These are phyloP conservation scores for Omphaloscelis lunosa DNA, from an alignment of 2,888 invertebrate genomes.

Conservation along the genomic window DNA sequence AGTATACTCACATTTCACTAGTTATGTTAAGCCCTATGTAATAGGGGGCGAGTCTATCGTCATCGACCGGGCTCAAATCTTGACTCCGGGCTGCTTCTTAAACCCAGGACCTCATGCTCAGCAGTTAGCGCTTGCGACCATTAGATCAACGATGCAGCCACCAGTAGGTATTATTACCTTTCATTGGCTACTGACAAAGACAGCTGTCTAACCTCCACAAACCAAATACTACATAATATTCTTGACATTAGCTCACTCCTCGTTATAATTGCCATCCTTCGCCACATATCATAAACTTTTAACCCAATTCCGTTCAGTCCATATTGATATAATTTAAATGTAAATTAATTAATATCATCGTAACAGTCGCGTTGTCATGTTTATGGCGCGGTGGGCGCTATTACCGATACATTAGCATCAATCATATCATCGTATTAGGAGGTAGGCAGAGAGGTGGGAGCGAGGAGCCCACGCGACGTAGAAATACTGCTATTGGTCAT, in stretches of 20 bases:
- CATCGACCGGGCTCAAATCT: no score
- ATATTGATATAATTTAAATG: conserved; percentile 56
- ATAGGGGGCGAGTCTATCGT: no score
- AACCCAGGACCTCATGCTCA: background rate
- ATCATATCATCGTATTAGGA: conserved; percentile 55
- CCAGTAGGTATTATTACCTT: background rate
- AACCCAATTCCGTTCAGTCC: conserved; percentile 41
- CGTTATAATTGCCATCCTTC: conserved; percentile 17
- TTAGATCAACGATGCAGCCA: no score
- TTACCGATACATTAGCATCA: conserved; percentile 30
- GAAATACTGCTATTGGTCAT: conserved; percentile 40
- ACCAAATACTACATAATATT: background rate
- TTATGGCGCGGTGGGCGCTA: conserved; percentile 52
- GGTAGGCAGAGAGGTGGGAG: conserved; percentile 37
- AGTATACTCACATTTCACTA: no score
- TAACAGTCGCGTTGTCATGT: conserved; percentile 42
- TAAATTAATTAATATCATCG: conserved; percentile 57
- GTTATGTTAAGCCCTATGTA: no score
- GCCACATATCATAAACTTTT: conserved; percentile 39
- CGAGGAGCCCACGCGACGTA: conserved; percentile 48
- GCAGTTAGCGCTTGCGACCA: background rate
- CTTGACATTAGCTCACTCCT: conserved; percentile 11
- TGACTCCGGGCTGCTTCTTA: no score
- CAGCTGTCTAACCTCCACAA: background rate
- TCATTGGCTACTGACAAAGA: background rate